These are phyloP conservation scores for Autographa pulchrina DNA, from an alignment of 2,888 invertebrate species.

Conservation along the genomic window DNA sequence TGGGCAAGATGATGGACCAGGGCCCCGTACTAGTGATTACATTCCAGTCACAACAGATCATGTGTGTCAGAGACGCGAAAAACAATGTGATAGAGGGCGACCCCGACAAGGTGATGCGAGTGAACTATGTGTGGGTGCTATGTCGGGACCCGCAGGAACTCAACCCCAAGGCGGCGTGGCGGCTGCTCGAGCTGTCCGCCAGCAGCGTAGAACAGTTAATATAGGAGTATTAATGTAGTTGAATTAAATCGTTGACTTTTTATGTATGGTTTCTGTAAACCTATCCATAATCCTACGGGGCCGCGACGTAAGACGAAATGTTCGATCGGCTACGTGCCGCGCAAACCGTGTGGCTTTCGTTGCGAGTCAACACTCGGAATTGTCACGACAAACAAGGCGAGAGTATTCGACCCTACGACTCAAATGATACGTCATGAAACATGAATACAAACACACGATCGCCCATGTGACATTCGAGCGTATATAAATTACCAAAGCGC, in stretches of 20 bases:
- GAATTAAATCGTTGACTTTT: slow-evolving; percentile 79
- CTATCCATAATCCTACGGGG: slow-evolving; percentile 54
- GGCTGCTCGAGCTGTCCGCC: slow-evolving; percentile 96
- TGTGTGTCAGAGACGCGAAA: slow-evolving; percentile 95
- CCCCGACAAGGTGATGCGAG: slow-evolving; percentile 97
- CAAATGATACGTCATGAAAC: slow-evolving; percentile 42
- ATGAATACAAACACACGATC: slow-evolving; percentile 32
- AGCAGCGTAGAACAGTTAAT: slow-evolving; percentile 96
- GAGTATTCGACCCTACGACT: slow-evolving; percentile 38
- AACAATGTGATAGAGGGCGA: slow-evolving; percentile 98
- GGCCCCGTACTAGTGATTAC: slow-evolving; percentile 99
- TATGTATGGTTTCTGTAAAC: slow-evolving; percentile 69
- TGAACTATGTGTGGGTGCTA: slow-evolving; percentile 99
- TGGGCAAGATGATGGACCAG: slow-evolving; percentile 99
- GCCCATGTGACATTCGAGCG: slow-evolving; percentile 43
- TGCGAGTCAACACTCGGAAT: slow-evolving; percentile 22
- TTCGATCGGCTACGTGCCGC: slow-evolving; percentile 28
- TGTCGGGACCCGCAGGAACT: slow-evolving; percentile 98
- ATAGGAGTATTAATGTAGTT: slow-evolving; percentile 81
- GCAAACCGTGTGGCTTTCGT: slow-evolving; percentile 28
- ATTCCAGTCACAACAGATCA: slow-evolving; percentile 99
- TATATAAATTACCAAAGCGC: slow-evolving; percentile 43
- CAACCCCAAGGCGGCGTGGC: slow-evolving; percentile 98
- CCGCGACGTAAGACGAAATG: slow-evolving; percentile 43
- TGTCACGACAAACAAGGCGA: slow-evolving; percentile 49